Evolutionary conservation across 2,888 invertebrate species (phyloP), one percentile per base, ranked within the genome.

Genomic region (Amiota minor): DNA sequence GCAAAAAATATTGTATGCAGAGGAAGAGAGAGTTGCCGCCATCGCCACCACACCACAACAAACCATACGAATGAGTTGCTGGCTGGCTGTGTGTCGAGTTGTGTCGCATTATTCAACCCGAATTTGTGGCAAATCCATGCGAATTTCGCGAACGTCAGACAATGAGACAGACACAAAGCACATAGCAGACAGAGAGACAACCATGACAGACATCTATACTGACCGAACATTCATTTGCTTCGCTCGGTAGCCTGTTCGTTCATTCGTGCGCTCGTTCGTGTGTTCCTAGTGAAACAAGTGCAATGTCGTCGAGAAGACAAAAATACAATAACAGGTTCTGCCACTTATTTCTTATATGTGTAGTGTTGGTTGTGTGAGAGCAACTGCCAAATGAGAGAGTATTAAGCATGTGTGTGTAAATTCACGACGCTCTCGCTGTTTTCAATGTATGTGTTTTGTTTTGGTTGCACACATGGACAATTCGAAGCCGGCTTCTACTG

Each of bases 61-160:
- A 59, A 68, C 14, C 53, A 61, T 71, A 53, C 53, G 67, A 61
- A 45, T 62, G 18, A 50, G 47, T 70, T 64, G n/a, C n/a, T 16
- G 50, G 68, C 23, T 71, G 72, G 49, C 11, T 47, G 67, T 77
- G 72, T 78, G 75, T 82, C 76, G 72, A 77, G 75, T 82, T 75
- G 74, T 76, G 35, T 75, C 82, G 83, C 80, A 79, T 83, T 83
- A 87, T 86, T 87, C 86, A 84, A 85, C 86, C 85, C 87, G 86
- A 87, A 87, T 85, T 86, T 85, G 79, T 80, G 71, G 78, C 81
- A 85, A 85, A 85, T 85, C 87, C 85, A 81, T 81, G 16, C 75
- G 81, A 84, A 84, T 79, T 85, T 82, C 75, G 84, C 84, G 72
- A 80, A 68, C 23, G 10, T 12, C 35, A 53, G 53, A 53, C 14